Evolutionary conservation across 1,140 invertebrate species (phyloP), one percentile per base, ranked within the genome.

Genomic region (Saccostrea cuccullata): DNA sequence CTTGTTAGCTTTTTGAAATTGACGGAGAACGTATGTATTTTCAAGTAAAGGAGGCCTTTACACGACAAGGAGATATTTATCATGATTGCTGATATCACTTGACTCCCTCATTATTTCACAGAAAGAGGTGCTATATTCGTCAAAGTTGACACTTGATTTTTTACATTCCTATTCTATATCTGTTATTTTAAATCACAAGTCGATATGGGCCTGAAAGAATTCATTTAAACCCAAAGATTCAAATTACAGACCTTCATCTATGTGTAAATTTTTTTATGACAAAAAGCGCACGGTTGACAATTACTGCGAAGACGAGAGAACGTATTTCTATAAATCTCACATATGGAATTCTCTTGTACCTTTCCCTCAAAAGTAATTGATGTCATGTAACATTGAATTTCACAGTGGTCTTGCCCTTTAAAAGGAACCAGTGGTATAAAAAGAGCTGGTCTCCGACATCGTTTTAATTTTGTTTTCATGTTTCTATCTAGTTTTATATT

Each of bases 401-500:
- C 26, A 73, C 23, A 73, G 6, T 30, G 23, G 15, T 60, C 8
- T 73, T 73, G 6, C 13, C 23, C 70, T 73, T 30, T 60, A 73
- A 73, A 30, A 3, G 30, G 30, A 13, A 12, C 12, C 70, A 11
- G 26, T 73, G n/a, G 9, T 73, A 73, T 36, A 26, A 13, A 26
- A 30, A 73, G 30, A 73, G 70, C 26, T 23, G 9, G 70, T 30
- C 70, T 30, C 70, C 70, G 70, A 73, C 70, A 73, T 73, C 70
- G 70, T 73, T 73, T 73, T 73, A 73, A 73, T 73, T 73, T 73
- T 73, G 23, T 73, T 73, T 73, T 73, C 70, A 30, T 73, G 70
- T 73, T 30, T 73, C 23, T 73, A 30, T 30, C 70, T 73, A 23
- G 26, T 30, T 73, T 26, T 11, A 5, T 73, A 73, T 73, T 73